These are phyloP conservation scores for Azemiops feae DNA, from an alignment of 2,113 vertebrate genomes.

Conservation along the genomic window DNA sequence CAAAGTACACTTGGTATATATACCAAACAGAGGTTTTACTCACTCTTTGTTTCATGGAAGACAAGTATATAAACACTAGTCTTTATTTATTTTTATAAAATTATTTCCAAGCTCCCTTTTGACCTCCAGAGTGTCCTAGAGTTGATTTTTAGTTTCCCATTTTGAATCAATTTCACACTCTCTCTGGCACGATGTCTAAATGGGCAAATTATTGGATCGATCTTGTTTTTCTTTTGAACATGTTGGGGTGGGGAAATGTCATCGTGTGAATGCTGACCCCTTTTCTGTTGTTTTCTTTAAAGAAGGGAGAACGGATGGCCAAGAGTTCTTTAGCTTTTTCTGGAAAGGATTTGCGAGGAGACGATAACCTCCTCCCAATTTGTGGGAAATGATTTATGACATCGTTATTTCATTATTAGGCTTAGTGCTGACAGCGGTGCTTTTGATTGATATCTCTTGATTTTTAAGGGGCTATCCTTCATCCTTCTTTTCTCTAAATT, in stretches of 20 bases:
- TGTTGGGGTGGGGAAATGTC: conserved; percentile 37
- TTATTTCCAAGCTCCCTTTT: neutral
- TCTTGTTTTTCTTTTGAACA: neutral
- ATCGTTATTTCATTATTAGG: conserved; percentile 77
- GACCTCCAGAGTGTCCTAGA: neutral
- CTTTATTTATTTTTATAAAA: neutral
- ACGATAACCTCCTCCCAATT: conserved; percentile 62
- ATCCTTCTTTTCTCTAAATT: conserved; percentile 44
- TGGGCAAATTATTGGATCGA: neutral
- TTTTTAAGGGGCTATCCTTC: conserved; percentile 27
- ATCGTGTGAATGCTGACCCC: conserved; percentile 72
- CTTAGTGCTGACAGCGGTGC: conserved; percentile 72
- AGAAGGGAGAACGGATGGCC: conserved; percentile 66
- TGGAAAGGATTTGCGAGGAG: conserved; percentile 72
- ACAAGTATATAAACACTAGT: neutral
- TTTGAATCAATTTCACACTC: neutral
- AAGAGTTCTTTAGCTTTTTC: conserved; percentile 66
- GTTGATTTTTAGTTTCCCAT: neutral
- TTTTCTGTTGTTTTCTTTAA: conserved; percentile 75
- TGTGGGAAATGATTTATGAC: conserved; percentile 78
- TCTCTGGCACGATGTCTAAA: neutral
- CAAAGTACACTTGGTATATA: conserved; percentile 31
- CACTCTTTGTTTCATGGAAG: neutral
- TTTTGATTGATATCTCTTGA: conserved; percentile 77
- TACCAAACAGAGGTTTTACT: conserved; percentile 14